Percentiles rank a stretch among this genome's conserved stretches.
phyloP scores from a whole-genome alignment of 2,113 vertebrate genomes.

The Pseudorasbora parva region DNA sequence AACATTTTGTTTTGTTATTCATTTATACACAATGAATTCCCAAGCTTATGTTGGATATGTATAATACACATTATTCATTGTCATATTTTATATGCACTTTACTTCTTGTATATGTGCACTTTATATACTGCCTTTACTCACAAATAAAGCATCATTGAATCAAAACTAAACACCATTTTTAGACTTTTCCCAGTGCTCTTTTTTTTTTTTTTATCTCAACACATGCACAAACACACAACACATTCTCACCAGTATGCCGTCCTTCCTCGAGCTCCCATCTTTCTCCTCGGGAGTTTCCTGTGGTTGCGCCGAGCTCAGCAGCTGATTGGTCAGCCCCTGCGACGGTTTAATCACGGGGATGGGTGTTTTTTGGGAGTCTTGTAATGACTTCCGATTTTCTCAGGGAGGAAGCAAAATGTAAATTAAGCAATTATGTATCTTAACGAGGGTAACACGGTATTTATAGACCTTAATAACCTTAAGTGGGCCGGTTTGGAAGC shows the following conservation, averaged over 20 bases:
- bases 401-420: constrained; percentile 78
- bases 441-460: constrained; percentile 75
- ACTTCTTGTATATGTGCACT: not conserved
- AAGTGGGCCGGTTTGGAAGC: constrained; percentile 73
- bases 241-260: constrained; percentile 11
- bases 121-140: not conserved
- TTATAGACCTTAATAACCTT: constrained; percentile 79
- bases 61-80: not conserved
- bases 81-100: not conserved
- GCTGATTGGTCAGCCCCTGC: constrained; percentile 68
- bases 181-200: constrained; percentile 3
- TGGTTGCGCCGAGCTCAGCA: constrained; percentile 48
- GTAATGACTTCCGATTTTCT: constrained; percentile 77
- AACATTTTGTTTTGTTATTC: not conserved
- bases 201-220: no score
- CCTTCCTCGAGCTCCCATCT: constrained; percentile 51
- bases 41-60: no score
- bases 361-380: constrained; percentile 60
- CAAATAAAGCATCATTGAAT: not conserved
- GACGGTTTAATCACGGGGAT: constrained; percentile 47
- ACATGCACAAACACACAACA: not conserved
- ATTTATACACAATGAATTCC: no score
- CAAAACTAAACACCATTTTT: not conserved
- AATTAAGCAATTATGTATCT: constrained; percentile 80
- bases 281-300: constrained; percentile 60